Evolutionary conservation across 2,113 vertebrate species (phyloP).

Genomic region (Amblyornis subalaris): DNA sequence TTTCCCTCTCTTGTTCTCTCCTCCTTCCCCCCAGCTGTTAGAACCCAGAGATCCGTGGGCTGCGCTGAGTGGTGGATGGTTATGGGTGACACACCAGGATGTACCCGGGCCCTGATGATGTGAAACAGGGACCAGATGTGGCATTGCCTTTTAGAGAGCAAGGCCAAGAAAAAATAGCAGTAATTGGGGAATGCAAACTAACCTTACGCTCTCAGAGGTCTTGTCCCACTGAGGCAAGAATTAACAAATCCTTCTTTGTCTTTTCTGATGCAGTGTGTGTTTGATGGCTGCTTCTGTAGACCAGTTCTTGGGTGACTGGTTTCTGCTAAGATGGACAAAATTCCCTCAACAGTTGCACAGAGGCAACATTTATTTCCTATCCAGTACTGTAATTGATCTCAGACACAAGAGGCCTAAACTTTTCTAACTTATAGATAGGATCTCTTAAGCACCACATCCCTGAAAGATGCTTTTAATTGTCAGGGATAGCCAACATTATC

Average conservation of each 20-base stretch:
- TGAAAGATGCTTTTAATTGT: background rate
- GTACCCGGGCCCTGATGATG: rapidly evolving
- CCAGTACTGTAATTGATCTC: background rate
- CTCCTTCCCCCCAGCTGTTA: background rate
- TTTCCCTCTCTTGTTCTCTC: background rate
- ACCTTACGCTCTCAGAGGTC: background rate
- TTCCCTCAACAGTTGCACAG: rapidly evolving
- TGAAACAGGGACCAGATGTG: background rate
- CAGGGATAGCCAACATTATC: background rate
- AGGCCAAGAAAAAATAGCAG: background rate
- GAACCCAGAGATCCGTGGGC: background rate
- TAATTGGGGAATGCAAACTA: background rate
- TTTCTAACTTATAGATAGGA: background rate
- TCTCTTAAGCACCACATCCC: background rate
- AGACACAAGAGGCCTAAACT: background rate
- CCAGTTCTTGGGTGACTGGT: background rate
- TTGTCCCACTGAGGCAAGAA: background rate
- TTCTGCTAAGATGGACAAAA: background rate
- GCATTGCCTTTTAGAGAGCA: background rate
- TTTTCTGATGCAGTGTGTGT: background rate
- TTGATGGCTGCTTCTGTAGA: background rate
- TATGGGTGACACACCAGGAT: background rate
- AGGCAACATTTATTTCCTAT: background rate
- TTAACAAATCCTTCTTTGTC: background rate
- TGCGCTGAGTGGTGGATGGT: rapidly evolving